phyloP scores from a whole-genome alignment of 2,888 invertebrate species.

The Drosophila meridionalis region DNA sequence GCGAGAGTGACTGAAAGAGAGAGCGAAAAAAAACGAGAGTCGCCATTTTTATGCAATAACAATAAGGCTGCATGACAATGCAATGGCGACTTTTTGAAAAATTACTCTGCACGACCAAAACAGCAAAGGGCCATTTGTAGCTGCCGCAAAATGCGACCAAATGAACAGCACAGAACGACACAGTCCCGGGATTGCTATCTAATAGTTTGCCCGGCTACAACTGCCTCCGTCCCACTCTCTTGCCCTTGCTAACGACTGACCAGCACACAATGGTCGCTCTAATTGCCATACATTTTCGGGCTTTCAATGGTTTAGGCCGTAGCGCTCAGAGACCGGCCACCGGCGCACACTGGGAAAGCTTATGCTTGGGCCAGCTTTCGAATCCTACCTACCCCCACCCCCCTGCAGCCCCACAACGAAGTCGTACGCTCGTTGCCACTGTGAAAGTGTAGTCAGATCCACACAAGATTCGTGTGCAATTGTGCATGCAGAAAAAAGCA shows the following conservation, averaged over 20 bases:
- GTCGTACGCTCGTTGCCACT: constrained; percentile 1
- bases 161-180: constrained; percentile 69
- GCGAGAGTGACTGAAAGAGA: neutral
- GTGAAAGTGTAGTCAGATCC: neutral
- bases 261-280: constrained; percentile 76
- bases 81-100: constrained; percentile 68
- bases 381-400: constrained; percentile 8
- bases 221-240: neutral
- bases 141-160: constrained; percentile 78
- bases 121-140: constrained; percentile 69
- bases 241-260: constrained; percentile 34
- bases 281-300: constrained; percentile 83
- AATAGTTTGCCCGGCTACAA: constrained; percentile 69
- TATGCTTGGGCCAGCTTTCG: constrained; percentile 10
- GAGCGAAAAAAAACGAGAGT: constrained; percentile 9
- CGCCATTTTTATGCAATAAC: constrained; percentile 81
- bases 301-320: constrained; percentile 75
- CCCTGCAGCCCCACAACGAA: constrained; percentile 19
- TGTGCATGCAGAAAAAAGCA: constrained; percentile 65
- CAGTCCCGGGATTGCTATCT: constrained; percentile 65
- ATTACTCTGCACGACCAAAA: constrained; percentile 62
- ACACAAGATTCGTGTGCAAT: constrained; percentile 51
- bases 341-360: constrained; percentile 15
- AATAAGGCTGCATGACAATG: constrained; percentile 80
- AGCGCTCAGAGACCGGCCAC: constrained; percentile 27